A percentile compares a stretch with the other conserved stretches of the same genome.
Evolutionary conservation across 1,140 invertebrate species (phyloP).

Genomic region (Calephelis nemesis): DNA sequence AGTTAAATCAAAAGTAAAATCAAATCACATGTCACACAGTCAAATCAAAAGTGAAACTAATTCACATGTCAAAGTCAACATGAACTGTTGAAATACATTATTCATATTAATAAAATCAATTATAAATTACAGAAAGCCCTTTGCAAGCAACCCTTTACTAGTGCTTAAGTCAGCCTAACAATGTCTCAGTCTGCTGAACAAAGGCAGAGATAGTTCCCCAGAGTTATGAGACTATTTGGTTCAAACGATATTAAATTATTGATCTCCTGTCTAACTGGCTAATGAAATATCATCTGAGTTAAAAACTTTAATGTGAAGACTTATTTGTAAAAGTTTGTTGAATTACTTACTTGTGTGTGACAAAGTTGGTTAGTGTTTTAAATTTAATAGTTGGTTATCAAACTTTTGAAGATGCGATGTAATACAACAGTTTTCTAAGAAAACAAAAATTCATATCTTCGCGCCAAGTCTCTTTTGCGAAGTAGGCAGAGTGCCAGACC

Average conservation of each 20-base stretch:
- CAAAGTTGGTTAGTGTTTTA: neutral
- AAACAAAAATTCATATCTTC: no score
- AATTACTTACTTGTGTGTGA: neutral
- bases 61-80: no score
- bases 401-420: no score
- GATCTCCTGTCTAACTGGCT: constrained; percentile 4
- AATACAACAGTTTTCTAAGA: no score
- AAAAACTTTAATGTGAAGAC: neutral
- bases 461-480: no score
- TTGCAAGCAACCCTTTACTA: constrained; percentile 2
- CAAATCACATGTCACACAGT: no score
- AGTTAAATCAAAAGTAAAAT: no score
- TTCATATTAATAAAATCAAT: neutral
- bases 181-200: constrained; percentile 9
- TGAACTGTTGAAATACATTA: no score
- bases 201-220: constrained; percentile 15
- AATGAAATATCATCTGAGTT: constrained; percentile 10
- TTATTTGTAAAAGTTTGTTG: neutral
- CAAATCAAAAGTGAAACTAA: no score
- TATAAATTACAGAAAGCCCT: constrained; percentile 11
- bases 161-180: constrained; percentile 14
- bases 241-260: constrained; percentile 13
- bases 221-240: constrained; percentile 17
- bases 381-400: neutral
- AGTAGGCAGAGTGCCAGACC: no score